Evolutionary conservation across 2,888 invertebrate species (phyloP), one percentile per base, ranked within the genome.

Genomic region (Eledone cirrhosa): DNA sequence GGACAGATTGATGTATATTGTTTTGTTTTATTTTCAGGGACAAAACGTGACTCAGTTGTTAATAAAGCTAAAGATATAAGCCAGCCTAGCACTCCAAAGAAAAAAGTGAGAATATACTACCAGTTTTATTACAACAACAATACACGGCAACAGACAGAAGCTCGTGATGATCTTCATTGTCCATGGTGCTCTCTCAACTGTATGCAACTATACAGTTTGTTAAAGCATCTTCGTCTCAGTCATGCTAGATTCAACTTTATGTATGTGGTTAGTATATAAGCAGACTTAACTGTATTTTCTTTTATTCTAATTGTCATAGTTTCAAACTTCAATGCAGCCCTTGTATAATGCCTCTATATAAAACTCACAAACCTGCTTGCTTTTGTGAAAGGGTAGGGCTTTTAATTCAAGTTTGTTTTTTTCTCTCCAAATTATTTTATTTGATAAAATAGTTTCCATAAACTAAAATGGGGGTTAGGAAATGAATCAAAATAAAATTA

Each of bases 141-240:
- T 90, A 96, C 96, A 69, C 93, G 97, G 74, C 98, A 98, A 89
- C 97, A 97, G 91, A 98, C 97, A 0, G 97, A 97, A 91, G 96
- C 97, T 16, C 95, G 96, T 82, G 95, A 96, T 88, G 97, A 97
- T 92, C 93, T 97, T 77, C 95, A 95, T 89, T 98, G 98, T 89
- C 98, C 98, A 0, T 98, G 98, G 98, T 98, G 98, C 90, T 95
- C 95, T 11, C 92, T 98, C 29, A 95, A 97, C 91, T 98, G 97
- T 87, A 94, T 94, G 78, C 93, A 94, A 53, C 92, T 98, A 31
- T 97, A 97, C 91, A 95, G 96, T 0, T 92, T 98, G 83, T 93
- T 98, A 63, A 98, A 97, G 90, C 98, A 98, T 91, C 93, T 98
- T 79, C 97, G 97, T 90, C 92, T 97, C 72, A 97, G 97, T 90